phyloP scores from a whole-genome alignment of 2,888 invertebrate genomes.

The Embidobia sp. region DNA sequence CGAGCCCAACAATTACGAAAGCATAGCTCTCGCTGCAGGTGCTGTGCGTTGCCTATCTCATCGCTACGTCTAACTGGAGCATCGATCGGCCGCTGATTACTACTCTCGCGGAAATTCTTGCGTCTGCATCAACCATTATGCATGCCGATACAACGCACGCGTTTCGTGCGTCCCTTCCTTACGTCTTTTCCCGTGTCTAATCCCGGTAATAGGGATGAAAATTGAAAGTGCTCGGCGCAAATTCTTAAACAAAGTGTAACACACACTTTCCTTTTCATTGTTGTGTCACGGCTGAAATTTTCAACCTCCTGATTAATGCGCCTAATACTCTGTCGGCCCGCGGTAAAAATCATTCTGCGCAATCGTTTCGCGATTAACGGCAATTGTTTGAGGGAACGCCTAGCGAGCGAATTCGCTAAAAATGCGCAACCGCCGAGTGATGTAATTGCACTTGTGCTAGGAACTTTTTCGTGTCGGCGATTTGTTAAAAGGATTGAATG shows the following conservation, averaged over 20 bases:
- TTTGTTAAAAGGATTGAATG: too few relatives aligned
- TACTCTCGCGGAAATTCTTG: slow-evolving; percentile 57
- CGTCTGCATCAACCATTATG: slow-evolving; percentile 42
- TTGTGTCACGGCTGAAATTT: slow-evolving; percentile 38
- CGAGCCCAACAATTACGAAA: slow-evolving; percentile 1
- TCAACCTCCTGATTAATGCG: slow-evolving; percentile 21
- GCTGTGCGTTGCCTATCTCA: slow-evolving; percentile 26
- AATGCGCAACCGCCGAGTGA: too few relatives aligned
- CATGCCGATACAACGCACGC: background rate
- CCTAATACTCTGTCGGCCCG: too few relatives aligned
- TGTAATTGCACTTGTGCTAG: too few relatives aligned
- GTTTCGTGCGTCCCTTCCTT: slow-evolving; percentile 9
- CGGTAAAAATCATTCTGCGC: slow-evolving; percentile 6
- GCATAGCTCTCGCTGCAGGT: slow-evolving; percentile 47
- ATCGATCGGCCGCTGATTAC: slow-evolving; percentile 53
- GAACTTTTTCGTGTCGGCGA: too few relatives aligned
- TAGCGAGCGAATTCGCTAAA: too few relatives aligned
- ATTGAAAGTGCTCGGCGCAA: slow-evolving; percentile 41
- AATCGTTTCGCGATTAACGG: slow-evolving; percentile 16
- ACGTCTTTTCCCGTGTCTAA: slow-evolving; percentile 14
- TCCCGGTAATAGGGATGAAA: slow-evolving; percentile 31
- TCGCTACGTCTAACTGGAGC: slow-evolving; percentile 53
- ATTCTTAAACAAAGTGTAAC: slow-evolving; percentile 41
- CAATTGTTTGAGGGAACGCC: too few relatives aligned
- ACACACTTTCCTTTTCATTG: slow-evolving; percentile 56